These are phyloP conservation scores for Cricetomys ansorgei DNA, from an alignment of 2,113 vertebrate species.

Conservation along the genomic window DNA sequence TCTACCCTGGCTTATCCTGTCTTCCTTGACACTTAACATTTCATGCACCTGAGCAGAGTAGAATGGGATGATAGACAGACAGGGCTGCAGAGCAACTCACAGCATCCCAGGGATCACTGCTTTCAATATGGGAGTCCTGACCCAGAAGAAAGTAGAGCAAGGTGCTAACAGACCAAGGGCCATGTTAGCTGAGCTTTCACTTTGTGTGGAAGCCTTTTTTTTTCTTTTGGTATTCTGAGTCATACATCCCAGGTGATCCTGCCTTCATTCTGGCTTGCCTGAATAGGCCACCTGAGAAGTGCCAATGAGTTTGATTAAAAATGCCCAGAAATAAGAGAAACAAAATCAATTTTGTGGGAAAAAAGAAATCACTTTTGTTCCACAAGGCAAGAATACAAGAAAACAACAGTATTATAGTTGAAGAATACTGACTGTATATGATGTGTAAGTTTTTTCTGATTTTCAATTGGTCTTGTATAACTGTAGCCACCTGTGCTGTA, in stretches of 20 bases:
- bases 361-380: not conserved
- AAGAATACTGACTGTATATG: not conserved
- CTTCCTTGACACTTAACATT: not conserved
- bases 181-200: not conserved
- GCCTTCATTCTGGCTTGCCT: not conserved
- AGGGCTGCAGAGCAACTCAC: accelerated
- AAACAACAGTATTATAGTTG: not conserved
- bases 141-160: not conserved
- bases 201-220: not conserved
- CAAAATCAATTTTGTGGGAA: not conserved
- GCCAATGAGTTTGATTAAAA: not conserved
- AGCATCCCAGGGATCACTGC: not conserved
- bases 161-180: not conserved
- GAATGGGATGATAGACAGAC: too few relatives aligned
- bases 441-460: not conserved
- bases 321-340: not conserved
- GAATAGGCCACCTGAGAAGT: not conserved
- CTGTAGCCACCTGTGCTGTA: not conserved
- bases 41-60: not conserved
- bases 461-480: not conserved
- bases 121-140: not conserved
- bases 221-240: not conserved
- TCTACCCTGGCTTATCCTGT: not conserved
- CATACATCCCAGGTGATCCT: not conserved
- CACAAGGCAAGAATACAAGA: not conserved